Evolutionary conservation across 2,113 vertebrate genomes (phyloP), one percentile per base, ranked within the genome.

Genomic region (Vanacampus margaritifer): DNA sequence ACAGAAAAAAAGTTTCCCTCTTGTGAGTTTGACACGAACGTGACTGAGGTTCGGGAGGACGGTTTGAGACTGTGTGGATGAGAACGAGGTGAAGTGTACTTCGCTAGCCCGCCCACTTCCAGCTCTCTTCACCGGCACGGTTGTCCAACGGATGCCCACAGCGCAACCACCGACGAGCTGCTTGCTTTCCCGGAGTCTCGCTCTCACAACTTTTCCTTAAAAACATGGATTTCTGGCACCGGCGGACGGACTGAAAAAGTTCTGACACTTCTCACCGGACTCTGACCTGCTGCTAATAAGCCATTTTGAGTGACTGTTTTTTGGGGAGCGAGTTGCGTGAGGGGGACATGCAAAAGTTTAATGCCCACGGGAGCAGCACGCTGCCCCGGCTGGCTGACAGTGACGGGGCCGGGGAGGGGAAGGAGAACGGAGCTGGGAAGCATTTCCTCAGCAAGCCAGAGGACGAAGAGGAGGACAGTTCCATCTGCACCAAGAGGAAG

Each of bases 401-500:
- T 68, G 87, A 68, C 61, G 88, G 70, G 39, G 23, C 82, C 76
- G 91, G 77, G 64, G 91, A 91, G 0, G 70, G 81, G 46, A 89
- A 62, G 72, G 90, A 90, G 68, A 93, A 93, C 84, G 92, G 89
- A 0, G 74, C 85, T 6, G 87, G 92, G 60, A 90, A 75, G 13
- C 90, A 88, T 35, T 79, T 81, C 24, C 76, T 74, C 68, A 35
- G 60, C 36, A 73, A 78, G 8, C 64, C 76, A 3, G 76, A 75
- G 36, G 79, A 81, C 58, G 63, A 53, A 58, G 48, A 50, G 46
- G 78, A 85, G 3, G 79, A 86, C 12, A 82, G 43, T 43, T 79
- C 82, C 10, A 69, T 86, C 16, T 91, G 86, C 72, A 88, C 83
- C 76, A 90, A 86, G 77, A 85, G 89, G 62, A 89, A 79, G 87